Percentiles rank a stretch among this genome's conserved stretches.
Evolutionary conservation across 2,113 vertebrate species (phyloP).

Genomic region (Brachypodius melanocephalos): DNA sequence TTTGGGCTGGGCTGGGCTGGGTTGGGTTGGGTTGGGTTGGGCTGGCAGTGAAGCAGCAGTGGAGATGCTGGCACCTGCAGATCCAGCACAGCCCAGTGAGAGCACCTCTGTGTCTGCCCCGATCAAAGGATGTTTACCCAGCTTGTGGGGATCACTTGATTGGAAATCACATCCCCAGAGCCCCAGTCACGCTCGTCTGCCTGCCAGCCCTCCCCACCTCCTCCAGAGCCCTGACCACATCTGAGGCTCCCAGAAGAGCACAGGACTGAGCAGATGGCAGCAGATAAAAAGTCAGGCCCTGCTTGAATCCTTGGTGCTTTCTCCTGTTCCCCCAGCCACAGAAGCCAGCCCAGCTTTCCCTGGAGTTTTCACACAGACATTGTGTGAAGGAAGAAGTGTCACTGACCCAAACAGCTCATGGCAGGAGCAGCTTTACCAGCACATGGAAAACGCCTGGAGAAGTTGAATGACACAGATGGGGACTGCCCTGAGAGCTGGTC

Average conservation of each 20-base stretch:
- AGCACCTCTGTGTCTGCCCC: not conserved
- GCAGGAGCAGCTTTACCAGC: not conserved
- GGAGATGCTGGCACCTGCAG: not conserved
- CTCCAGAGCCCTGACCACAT: conserved; percentile 16
- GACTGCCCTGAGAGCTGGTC: not conserved
- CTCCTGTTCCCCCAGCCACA: not conserved
- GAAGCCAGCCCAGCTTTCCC: not conserved
- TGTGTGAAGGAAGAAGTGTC: not conserved
- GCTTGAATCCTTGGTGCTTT: not conserved
- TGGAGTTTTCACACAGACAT: not conserved
- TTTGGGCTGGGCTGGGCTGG: not conserved
- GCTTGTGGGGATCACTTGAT: conserved; percentile 6
- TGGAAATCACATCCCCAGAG: conserved; percentile 1
- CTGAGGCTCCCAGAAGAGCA: not conserved
- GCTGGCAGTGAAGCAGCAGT: not conserved
- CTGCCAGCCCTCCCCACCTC: conserved; percentile 18
- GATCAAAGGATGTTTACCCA: not conserved
- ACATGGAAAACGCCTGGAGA: not conserved
- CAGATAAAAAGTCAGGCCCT: not conserved
- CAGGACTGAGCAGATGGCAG: not conserved
- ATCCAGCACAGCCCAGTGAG: not conserved
- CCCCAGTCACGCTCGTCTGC: not conserved
- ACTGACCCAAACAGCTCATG: not conserved
- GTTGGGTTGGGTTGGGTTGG: not conserved
- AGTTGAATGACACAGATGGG: not conserved